Evolutionary conservation across 2,113 vertebrate species (phyloP).

Genomic region (Mystacornis crossleyi): DNA sequence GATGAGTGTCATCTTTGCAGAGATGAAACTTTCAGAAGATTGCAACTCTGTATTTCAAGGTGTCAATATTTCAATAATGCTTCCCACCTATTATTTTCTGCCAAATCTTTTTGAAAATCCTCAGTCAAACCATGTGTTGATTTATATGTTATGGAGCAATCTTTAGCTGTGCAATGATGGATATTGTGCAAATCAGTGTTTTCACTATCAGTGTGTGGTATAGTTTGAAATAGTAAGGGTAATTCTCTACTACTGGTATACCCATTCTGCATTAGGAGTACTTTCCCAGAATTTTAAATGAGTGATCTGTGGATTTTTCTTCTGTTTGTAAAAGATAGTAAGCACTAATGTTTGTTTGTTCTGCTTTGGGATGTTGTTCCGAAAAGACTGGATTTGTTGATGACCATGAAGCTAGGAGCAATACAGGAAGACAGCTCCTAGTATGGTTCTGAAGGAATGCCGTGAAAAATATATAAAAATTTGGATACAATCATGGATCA

Average conservation of each 20-base stretch:
- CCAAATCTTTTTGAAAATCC: background rate
- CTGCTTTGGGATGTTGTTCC: background rate
- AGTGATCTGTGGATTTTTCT: background rate
- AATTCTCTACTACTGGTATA: background rate
- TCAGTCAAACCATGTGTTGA: background rate
- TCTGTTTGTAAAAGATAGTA: background rate
- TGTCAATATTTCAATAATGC: background rate
- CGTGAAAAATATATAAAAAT: background rate
- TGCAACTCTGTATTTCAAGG: background rate
- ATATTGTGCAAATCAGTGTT: background rate
- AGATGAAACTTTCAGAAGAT: background rate
- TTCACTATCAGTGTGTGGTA: background rate
- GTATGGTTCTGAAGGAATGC: background rate
- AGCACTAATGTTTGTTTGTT: background rate
- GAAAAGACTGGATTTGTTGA: background rate
- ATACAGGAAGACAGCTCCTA: background rate
- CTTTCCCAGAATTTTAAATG: background rate
- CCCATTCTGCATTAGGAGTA: background rate
- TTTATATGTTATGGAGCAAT: background rate
- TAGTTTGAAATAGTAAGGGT: background rate
- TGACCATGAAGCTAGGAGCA: background rate
- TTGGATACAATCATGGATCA: background rate
- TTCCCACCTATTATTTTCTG: background rate
- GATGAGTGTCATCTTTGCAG: background rate
- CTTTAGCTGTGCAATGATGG: background rate